These are phyloP conservation scores for Microctenopoma steveboyesi DNA, from an alignment of 2,797 vertebrate species.

Conservation along the genomic window DNA sequence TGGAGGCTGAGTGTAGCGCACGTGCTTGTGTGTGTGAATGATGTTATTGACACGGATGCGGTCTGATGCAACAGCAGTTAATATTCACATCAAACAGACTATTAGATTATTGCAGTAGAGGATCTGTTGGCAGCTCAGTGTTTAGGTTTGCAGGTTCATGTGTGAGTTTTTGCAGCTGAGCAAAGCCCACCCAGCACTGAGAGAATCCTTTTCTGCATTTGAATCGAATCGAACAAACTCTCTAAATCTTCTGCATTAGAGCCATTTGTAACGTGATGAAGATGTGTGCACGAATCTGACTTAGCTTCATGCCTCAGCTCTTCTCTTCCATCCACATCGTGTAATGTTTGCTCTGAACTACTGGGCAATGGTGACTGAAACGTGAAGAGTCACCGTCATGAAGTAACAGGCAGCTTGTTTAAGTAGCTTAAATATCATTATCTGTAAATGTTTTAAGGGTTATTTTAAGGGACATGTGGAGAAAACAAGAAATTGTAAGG, in stretches of 20 bases:
- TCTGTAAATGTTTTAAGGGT: neutral
- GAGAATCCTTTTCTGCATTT: neutral
- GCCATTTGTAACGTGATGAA: conserved; percentile 18
- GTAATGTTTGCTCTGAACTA: conserved; percentile 11
- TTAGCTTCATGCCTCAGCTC: conserved; percentile 12
- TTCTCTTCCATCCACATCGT: conserved; percentile 14
- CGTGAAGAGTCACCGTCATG: conserved; percentile 6
- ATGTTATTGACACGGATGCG: conserved; percentile 26
- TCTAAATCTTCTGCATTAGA: neutral
- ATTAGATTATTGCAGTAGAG: conserved; percentile 43
- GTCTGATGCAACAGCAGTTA: conserved; percentile 59
- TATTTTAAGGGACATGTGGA: neutral
- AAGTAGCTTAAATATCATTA: conserved; percentile 1
- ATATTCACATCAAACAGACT: conserved; percentile 60
- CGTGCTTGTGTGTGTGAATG: conserved; percentile 5
- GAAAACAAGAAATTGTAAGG: neutral
- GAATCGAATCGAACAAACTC: neutral
- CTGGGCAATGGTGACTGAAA: conserved; percentile 28
- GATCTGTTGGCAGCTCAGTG: conserved; percentile 15
- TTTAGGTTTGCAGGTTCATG: neutral
- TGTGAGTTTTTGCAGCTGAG: conserved; percentile 2
- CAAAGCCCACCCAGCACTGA: neutral
- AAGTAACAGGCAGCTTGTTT: conserved; percentile 14
- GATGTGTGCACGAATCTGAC: neutral
- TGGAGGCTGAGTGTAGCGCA: neutral